A percentile compares a stretch with the other conserved stretches of the same genome.
phyloP scores from a whole-genome alignment of 2,888 invertebrate species.

The Drosophila algonquin region DNA sequence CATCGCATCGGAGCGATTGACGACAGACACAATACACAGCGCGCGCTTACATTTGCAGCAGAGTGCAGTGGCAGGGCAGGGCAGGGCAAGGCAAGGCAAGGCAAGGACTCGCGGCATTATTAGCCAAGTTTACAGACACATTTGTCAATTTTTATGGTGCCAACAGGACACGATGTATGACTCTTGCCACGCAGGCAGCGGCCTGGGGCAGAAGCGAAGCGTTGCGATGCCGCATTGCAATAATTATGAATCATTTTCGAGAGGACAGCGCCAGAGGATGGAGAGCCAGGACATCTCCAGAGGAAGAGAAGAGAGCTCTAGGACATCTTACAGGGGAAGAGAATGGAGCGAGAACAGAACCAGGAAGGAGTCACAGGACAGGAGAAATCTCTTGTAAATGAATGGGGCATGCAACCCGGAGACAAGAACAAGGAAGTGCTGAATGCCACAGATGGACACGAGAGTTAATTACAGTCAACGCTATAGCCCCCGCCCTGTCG shows the following conservation, averaged over 20 bases:
- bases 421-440: not conserved
- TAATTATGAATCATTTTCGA: slow-evolving; percentile 75
- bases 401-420: not conserved
- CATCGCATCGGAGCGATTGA: not conserved
- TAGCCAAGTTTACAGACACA: slow-evolving; percentile 81
- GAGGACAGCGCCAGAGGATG: slow-evolving; percentile 1
- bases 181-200: slow-evolving; percentile 31
- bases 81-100: not conserved
- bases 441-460: not conserved
- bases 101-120: slow-evolving; percentile 56
- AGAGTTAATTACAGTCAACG: slow-evolving; percentile 70
- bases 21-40: not conserved
- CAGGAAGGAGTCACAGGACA: not conserved
- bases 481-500: slow-evolving; percentile 8
- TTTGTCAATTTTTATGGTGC: slow-evolving; percentile 79
- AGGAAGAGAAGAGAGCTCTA: not conserved
- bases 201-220: slow-evolving; percentile 29
- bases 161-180: slow-evolving; percentile 59
- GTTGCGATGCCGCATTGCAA: slow-evolving; percentile 78
- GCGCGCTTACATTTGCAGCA: not conserved
- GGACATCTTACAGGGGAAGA: not conserved
- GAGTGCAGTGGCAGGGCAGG: slow-evolving; percentile 4
- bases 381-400: not conserved
- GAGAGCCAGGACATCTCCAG: slow-evolving; percentile 2
- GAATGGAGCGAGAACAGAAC: not conserved